phyloP scores from a whole-genome alignment of 2,113 vertebrate genomes.

The Mustelus asterias region DNA sequence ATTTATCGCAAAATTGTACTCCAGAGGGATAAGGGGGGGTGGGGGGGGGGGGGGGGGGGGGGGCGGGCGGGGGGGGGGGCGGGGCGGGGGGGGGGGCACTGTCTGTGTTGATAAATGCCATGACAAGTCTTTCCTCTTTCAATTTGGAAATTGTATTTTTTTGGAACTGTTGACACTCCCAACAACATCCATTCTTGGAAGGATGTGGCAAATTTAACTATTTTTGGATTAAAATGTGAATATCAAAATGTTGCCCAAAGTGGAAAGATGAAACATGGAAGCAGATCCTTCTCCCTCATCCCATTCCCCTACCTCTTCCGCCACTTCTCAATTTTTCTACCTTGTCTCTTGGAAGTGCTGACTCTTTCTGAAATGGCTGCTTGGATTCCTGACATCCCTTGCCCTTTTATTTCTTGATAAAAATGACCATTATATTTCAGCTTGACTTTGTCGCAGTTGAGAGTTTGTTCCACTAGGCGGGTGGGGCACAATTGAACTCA shows the following conservation, averaged over 20 bases:
- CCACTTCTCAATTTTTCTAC: neutral
- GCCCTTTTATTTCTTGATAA: too few species aligned
- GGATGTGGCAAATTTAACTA: neutral
- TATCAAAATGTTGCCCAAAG: neutral
- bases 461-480: neutral
- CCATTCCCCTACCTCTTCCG: neutral
- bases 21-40: neutral
- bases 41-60: too few species aligned
- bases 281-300: neutral
- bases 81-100: too few species aligned
- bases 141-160: neutral
- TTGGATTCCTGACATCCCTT: neutral
- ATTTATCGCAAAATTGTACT: neutral
- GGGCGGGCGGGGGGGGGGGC: too few species aligned
- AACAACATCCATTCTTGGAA: neutral
- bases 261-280: neutral
- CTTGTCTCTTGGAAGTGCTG: neutral
- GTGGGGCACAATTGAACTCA: neutral
- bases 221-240: neutral
- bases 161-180: neutral
- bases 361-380: neutral
- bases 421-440: neutral
- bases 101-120: neutral
- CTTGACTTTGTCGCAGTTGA: neutral
- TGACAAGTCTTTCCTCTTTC: neutral